Evolutionary conservation across 1,140 invertebrate species (phyloP).

Genomic region (Muscidifurax raptorellus): DNA sequence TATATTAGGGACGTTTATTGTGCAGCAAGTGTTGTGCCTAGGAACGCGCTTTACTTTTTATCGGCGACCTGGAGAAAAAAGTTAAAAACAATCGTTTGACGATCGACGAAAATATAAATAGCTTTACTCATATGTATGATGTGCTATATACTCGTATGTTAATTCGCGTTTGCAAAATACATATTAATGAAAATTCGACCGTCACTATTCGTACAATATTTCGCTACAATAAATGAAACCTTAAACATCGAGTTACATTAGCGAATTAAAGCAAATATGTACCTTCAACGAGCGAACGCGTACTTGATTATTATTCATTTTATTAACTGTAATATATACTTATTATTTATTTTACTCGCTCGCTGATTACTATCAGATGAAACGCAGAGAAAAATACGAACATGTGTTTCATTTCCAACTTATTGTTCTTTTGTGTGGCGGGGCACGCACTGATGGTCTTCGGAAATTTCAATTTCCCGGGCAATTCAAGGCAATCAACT

Average conservation of each 20-base stretch:
- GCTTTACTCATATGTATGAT: too few relatives aligned
- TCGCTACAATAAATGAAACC: not conserved
- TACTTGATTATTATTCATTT: not conserved
- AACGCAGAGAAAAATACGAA: not conserved
- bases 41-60: not conserved
- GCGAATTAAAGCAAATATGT: not conserved
- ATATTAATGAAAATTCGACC: not conserved
- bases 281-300: not conserved
- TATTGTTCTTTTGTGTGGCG: not conserved
- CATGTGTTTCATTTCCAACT: not conserved
- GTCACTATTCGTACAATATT: not conserved
- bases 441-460: not conserved
- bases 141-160: not conserved
- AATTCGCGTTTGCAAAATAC: not conserved
- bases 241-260: not conserved
- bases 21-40: not conserved
- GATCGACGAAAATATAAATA: not conserved
- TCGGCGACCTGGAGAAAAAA: not conserved
- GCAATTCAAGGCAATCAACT: not conserved
- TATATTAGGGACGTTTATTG: not conserved
- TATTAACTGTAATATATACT: too few relatives aligned
- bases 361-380: not conserved
- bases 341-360: not conserved
- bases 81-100: not conserved
- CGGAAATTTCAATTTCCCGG: not conserved